These are phyloP conservation scores for Oceanodroma leucorhoa DNA, from an alignment of 2,797 vertebrate species.

Conservation along the genomic window DNA sequence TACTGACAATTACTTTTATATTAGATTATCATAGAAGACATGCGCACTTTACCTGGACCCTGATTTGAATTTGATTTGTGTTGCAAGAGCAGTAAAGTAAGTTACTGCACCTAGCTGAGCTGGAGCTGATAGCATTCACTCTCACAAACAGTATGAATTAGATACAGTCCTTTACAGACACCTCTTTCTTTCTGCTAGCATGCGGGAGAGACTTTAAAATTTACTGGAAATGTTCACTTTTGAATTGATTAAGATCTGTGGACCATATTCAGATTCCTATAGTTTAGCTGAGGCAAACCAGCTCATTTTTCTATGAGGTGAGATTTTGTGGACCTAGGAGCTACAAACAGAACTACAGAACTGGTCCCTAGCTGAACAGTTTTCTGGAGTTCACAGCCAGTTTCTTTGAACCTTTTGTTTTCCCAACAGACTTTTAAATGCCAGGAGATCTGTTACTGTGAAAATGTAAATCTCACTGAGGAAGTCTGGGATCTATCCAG, in stretches of 20 bases:
- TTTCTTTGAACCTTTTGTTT: background rate
- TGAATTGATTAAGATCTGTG: background rate
- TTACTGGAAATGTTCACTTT: background rate
- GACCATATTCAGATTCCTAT: background rate
- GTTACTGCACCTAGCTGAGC: background rate
- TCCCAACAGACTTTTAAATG: background rate
- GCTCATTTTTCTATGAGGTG: background rate
- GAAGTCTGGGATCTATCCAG: background rate
- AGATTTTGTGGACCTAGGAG: background rate
- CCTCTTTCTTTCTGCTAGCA: background rate
- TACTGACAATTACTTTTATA: background rate
- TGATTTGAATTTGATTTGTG: background rate
- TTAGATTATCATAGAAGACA: conserved; percentile 22
- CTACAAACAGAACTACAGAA: background rate
- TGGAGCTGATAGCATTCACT: background rate
- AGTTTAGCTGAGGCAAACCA: background rate
- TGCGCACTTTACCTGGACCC: background rate
- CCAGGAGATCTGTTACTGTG: background rate
- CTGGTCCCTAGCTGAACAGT: background rate
- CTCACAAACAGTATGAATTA: background rate
- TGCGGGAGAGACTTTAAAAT: background rate
- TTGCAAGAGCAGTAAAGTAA: conserved; percentile 12
- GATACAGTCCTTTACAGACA: background rate
- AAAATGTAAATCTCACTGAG: background rate
- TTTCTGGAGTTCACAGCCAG: background rate